Conservation (phyloP, 2,888 invertebrate genomes). For the Schizotus pectinicornis region DNA sequence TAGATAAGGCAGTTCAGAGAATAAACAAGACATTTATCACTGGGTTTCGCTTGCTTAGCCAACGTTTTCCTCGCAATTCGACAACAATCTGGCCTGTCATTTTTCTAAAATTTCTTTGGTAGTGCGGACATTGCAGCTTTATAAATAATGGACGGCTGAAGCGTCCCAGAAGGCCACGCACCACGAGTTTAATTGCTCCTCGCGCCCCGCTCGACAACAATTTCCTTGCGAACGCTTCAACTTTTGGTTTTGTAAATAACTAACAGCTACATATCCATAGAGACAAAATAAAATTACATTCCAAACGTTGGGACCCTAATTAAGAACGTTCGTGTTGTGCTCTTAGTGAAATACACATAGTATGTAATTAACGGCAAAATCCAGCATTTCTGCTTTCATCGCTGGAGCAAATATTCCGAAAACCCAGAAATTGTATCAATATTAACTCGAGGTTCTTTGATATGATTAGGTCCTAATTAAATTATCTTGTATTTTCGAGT, state of each 20-base stretch:
- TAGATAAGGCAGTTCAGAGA: constrained; percentile 49
- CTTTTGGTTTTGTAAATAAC: no score
- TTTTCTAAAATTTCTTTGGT: constrained; percentile 8
- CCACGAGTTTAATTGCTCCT: no score
- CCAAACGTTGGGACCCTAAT: no score
- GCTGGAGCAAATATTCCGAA: constrained; percentile 13
- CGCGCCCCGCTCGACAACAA: no score
- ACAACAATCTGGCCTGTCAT: constrained; percentile 20
- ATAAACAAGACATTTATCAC: constrained; percentile 55
- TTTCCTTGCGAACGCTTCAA: no score
- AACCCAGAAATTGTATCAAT: constrained; percentile 17
- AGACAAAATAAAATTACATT: no score
- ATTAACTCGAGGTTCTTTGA: constrained; percentile 18
- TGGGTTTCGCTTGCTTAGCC: constrained; percentile 34
- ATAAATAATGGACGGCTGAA: no score
- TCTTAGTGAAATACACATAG: no score
- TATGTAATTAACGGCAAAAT: no score
- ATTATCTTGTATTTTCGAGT: constrained; percentile 18
- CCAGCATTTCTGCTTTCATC: background rate
- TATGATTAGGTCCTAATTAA: constrained; percentile 24
- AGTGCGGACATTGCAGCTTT: background rate
- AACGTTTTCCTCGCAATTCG: constrained; percentile 20
- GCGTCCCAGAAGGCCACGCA: no score
- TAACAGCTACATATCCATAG: no score
- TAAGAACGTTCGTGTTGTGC: no score